Base-by-base conservation (phyloP, 2,888 invertebrate genomes). In the Nemotelus pantherinus region DNA sequence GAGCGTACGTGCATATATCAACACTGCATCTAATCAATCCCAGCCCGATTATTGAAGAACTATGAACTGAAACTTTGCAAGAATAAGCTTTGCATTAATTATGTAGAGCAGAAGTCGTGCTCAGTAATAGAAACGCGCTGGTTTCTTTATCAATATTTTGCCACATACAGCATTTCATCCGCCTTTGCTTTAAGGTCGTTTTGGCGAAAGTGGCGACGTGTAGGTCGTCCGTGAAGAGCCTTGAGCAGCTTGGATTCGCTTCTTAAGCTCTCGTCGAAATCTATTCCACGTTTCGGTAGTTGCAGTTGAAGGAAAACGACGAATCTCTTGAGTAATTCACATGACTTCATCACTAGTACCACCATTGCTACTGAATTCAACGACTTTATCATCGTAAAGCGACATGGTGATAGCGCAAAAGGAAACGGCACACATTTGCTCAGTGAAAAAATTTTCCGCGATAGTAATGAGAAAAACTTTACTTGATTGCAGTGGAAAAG, bases 401-500 rank as follows among this genome's bases (percentile, higher is more conserved):
- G 25, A 41, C 60, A 60, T 7, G 41, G 39, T 48, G 9, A 50
- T 44, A 25, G 25, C 39, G 48, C 3, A 3, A 39, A 48, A 48
- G 6, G 67, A 47, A 39, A 65, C 44, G 45, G 45, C 47, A 45
- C 67, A 68, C 48, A 68, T 48, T 68, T 68, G 25, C 67, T 68
- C 67, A 25, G 50, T 68, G 67, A 43, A 50, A 74, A 74, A 58
- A n/a, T 74, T 74, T 74, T 74, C 74, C 63, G 63, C 74, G 74
- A 63, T 48, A 60, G 63, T 60, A 63, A 74, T 74, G 74, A 60
- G 63, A 74, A 74, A 74, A 74, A 74, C 48, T 74, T 74, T 74
- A 63, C 74, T 74, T 74, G 74, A 74, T 74, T 74, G 74, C 74
- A 74, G 74, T 57, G 74, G 72, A 74, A 74, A 74, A 74, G 74